phyloP scores from a whole-genome alignment of 1,140 invertebrate genomes.

The Augochlora pura region DNA sequence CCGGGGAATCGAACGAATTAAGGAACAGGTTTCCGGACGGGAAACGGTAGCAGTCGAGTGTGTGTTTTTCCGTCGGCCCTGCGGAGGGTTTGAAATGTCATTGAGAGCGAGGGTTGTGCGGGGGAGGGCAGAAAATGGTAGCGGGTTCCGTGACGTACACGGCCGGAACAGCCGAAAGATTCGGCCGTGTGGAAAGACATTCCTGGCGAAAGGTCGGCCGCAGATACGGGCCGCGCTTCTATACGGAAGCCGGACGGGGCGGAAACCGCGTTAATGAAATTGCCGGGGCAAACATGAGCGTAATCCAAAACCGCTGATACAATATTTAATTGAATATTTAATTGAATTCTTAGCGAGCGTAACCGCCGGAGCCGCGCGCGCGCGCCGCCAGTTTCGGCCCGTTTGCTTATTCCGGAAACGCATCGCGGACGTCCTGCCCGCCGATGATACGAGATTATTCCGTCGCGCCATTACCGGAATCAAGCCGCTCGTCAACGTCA shows the following conservation, averaged over 20 bases:
- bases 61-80: neutral
- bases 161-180: slow-evolving; percentile 21
- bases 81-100: slow-evolving; percentile 1
- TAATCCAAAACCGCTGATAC: slow-evolving; percentile 64
- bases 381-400: slow-evolving; percentile 1
- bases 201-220: slow-evolving; percentile 10
- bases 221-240: slow-evolving; percentile 35
- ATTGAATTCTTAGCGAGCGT: slow-evolving; percentile 70
- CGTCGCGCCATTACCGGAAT: slow-evolving; percentile 34
- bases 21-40: too few species aligned
- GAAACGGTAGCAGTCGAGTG: too few species aligned
- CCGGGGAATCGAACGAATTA: too few species aligned
- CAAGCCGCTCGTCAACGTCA: slow-evolving; percentile 8
- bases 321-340: slow-evolving; percentile 77
- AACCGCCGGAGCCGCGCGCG: slow-evolving; percentile 17
- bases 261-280: slow-evolving; percentile 62
- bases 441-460: slow-evolving; percentile 42
- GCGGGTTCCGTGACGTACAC: neutral
- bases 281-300: slow-evolving; percentile 52
- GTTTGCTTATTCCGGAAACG: slow-evolving; percentile 41
- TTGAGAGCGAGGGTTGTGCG: neutral
- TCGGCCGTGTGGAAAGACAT: slow-evolving; percentile 41
- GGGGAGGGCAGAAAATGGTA: neutral
- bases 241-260: slow-evolving; percentile 32
- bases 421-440: slow-evolving; percentile 8